A percentile compares a stretch with the other conserved stretches of the same genome.
These are phyloP conservation scores for Plagodis dolabraria DNA, from an alignment of 2,888 invertebrate genomes.

Conservation along the genomic window DNA sequence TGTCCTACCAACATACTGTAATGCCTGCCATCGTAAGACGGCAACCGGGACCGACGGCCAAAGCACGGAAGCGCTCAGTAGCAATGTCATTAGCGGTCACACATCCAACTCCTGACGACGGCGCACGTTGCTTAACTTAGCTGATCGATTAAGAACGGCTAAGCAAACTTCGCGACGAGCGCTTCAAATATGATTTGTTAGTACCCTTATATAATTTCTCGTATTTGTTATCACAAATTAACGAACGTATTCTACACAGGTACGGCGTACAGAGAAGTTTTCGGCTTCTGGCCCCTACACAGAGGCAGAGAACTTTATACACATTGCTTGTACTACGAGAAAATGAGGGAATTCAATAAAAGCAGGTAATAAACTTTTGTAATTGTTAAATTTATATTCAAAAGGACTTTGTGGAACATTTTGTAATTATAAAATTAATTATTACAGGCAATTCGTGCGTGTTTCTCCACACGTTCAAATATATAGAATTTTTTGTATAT, in stretches of 20 bases:
- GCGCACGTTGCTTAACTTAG: no score
- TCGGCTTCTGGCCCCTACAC: constrained; percentile 40
- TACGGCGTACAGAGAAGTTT: constrained; percentile 40
- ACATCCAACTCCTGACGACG: no score
- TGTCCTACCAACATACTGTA: no score
- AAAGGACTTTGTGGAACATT: constrained; percentile 1
- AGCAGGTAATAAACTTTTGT: constrained; percentile 37
- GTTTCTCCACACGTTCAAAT: background rate
- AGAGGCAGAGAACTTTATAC: constrained; percentile 39
- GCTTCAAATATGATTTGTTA: no score
- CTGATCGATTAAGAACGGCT: no score
- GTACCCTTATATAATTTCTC: no score
- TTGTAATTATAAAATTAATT: constrained; percentile 1
- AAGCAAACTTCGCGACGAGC: no score
- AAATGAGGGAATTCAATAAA: constrained; percentile 26
- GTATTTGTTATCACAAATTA: constrained; percentile 13
- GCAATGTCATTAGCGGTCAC: no score
- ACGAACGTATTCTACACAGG: constrained; percentile 40
- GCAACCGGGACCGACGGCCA: no score
- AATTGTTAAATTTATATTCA: constrained; percentile 16
- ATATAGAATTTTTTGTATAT: no score
- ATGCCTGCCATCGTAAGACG: no score
- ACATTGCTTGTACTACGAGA: constrained; percentile 43
- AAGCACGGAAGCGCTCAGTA: no score
- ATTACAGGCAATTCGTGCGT: background rate